phyloP scores from a whole-genome alignment of 2,113 vertebrate genomes.

The Recurvirostra avosetta region DNA sequence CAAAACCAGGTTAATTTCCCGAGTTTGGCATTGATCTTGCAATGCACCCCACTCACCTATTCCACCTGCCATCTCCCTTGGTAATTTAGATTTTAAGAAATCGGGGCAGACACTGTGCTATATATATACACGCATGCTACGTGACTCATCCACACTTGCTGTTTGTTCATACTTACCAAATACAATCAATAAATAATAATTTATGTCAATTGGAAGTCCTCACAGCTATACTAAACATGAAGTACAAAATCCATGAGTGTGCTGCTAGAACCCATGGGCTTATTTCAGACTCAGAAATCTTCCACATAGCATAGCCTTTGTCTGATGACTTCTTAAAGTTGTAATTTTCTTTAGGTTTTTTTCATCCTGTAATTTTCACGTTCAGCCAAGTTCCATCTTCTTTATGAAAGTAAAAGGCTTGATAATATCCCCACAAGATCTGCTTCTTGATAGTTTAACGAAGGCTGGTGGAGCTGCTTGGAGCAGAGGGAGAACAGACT shows the following conservation, averaged over 20 bases:
- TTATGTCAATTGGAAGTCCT: neutral
- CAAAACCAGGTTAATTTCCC: neutral
- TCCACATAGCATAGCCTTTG: neutral
- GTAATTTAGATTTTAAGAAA: neutral
- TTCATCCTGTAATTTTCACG: neutral
- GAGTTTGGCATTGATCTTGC: neutral
- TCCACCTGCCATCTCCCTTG: neutral
- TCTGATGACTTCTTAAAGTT: neutral
- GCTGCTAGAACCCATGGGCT: neutral
- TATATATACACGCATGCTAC: no score
- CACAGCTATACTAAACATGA: neutral
- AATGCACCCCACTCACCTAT: neutral
- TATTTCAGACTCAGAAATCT: neutral
- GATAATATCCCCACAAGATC: neutral
- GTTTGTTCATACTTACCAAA: neutral
- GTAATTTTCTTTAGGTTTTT: neutral
- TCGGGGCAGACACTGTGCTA: accelerated
- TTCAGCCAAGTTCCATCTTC: neutral
- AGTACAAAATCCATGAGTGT: neutral
- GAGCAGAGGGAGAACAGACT: neutral
- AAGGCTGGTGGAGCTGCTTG: neutral
- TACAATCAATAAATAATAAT: neutral
- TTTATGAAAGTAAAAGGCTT: neutral
- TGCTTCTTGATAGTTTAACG: neutral
- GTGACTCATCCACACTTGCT: neutral